Evolutionary conservation across 2,797 vertebrate species (phyloP), one percentile per base, ranked within the genome.

Genomic region (Scleropages formosus): DNA sequence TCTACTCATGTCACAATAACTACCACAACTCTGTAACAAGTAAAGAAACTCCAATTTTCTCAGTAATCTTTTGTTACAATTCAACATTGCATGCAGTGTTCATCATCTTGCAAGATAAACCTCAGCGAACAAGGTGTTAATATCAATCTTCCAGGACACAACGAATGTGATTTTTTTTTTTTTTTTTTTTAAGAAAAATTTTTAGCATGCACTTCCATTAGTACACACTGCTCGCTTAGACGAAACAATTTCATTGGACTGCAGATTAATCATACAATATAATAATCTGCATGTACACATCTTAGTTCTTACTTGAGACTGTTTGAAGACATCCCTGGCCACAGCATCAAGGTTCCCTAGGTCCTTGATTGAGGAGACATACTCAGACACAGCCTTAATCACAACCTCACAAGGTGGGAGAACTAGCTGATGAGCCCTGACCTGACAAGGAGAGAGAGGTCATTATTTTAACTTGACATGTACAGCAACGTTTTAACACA

Each of bases 301-400:
- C 13, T n/a, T 27, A 49, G 24, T 11, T 15, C 79, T 79, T 60
- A 95, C 95, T 94, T 96, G 95, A 82, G 95, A 95, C 83, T 96
- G 94, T 87, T 95, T 96, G 89, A 97, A 97, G 84, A 96, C 95
- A 84, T 97, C 95, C 87, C 93, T 95, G 81, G 94, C 95, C 68
- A 97, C 93, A 66, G 89, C 84, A 72, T 96, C 94, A 18, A 96
- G 89, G 86, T 95, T 93, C 62, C 91, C 93, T 74, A 95, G 91
- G 83, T 95, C 94, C 90, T 95, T 95, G 86, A 97, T 95, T 80
- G 93, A 92, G 81, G 93, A 91, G 74, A 96, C 94, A 12, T 96
- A 97, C 76, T 96, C 94, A 2, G 95, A 96, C 78, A 97, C 95
- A 63, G 95, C 95, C 87, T 96, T 97, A 87, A 97, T 97, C 59